Evolutionary conservation across 2,797 vertebrate species (phyloP), one percentile per base, ranked within the genome.

Genomic region (Paratrypauchen microcephalus): DNA sequence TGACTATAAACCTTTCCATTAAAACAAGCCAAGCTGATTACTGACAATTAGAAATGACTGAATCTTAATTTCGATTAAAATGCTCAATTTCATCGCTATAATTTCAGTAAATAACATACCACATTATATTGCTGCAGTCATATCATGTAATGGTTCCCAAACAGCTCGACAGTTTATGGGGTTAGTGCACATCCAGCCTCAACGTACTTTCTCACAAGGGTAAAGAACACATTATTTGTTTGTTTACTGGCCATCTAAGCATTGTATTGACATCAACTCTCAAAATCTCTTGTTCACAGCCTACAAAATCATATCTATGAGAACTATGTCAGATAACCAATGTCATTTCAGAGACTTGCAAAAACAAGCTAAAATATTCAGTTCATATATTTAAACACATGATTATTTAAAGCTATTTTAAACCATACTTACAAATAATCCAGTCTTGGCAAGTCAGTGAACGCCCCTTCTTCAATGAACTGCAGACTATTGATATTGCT

Each of bases 401-500:
- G 30, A 59, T 18, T 28, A 11, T 36, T 60, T 23, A 21, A 54
- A 16, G 59, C 41, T 61, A 18, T 41, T 12, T 21, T 39, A 21
- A 45, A 41, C 24, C 4, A 56, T 0, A 84, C 95, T 97, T 93
- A 97, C 96, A 97, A 81, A 83, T 97, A 95, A 89, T 94, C 92
- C 87, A 97, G 89, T 70, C 80, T 95, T 62, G 96, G 94, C 74
- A 98, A 94, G 81, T 97, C 94, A 82, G 90, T 94, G 86, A 98
- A 97, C 0, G 95, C 95, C 65, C 94, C 95, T 0, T 92, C 90
- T 69, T 95, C 95, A 59, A 97, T 95, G 36, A 88, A 67, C 68
- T 90, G 84, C 78, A 97, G 90, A 83, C 94, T 93, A 88, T 94
- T 95, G 0, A 95, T 95, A 79, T 95, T 97, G 89, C 91, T 92